Evolutionary conservation across 2,113 vertebrate species (phyloP).

Genomic region (Cathartes aura): DNA sequence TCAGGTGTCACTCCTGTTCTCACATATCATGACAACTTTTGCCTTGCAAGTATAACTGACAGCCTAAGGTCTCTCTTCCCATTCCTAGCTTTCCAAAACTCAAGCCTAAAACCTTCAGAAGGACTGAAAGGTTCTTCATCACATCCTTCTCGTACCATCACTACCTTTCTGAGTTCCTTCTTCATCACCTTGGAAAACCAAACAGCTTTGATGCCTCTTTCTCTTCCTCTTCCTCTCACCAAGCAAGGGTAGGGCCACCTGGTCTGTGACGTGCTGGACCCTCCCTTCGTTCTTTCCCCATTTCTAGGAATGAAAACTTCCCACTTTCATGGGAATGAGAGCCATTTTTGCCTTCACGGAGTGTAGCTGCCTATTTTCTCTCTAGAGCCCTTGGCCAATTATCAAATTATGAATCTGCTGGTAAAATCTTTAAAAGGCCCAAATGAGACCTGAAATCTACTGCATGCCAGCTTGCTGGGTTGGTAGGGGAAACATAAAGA

Average conservation of each 20-base stretch:
- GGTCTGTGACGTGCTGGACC: background rate
- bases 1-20: background rate
- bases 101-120: background rate
- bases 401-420: background rate
- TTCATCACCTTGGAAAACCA: background rate
- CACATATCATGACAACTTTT: background rate
- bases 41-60: background rate
- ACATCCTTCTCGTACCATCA: background rate
- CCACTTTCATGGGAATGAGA: background rate
- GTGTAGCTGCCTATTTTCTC: background rate
- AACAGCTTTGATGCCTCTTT: background rate
- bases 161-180: background rate
- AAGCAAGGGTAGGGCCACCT: background rate
- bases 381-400: constrained; percentile 13
- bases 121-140: background rate
- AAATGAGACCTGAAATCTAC: background rate
- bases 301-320: background rate
- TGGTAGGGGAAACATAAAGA: constrained; percentile 18
- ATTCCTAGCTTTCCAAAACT: background rate
- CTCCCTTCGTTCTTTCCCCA: background rate
- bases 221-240: background rate
- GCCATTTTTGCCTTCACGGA: background rate
- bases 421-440: constrained; percentile 49
- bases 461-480: background rate
- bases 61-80: background rate